Conservation (phyloP, 2,888 invertebrate species). For the Callosobruchus maculatus region DNA sequence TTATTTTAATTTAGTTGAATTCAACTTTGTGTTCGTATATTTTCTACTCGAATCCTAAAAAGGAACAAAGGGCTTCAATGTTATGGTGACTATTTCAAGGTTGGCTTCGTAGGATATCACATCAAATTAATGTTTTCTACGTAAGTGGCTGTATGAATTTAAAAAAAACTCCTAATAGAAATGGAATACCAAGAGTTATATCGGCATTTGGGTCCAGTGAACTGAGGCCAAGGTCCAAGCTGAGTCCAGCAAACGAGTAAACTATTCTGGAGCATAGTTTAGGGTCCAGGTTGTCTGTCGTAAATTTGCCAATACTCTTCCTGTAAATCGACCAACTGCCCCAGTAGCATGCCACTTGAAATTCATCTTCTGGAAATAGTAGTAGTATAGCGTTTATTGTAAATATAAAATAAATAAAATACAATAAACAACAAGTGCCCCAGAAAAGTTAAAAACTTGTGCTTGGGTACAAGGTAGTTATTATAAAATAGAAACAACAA, state of each 20-base stretch:
- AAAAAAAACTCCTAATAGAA: background rate
- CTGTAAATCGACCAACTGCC: slow-evolving; percentile 79
- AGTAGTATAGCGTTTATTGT: background rate
- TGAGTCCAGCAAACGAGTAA: slow-evolving; percentile 74
- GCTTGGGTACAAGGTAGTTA: too few relatives aligned
- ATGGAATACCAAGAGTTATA: slow-evolving; percentile 35
- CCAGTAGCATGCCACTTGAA: slow-evolving; percentile 72
- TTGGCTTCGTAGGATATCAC: too few relatives aligned
- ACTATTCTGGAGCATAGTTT: slow-evolving; percentile 76
- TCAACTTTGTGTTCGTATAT: too few relatives aligned
- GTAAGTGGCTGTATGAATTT: background rate
- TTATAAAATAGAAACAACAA: too few relatives aligned
- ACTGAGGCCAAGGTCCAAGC: slow-evolving; percentile 46
- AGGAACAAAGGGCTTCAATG: too few relatives aligned
- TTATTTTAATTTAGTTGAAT: too few relatives aligned
- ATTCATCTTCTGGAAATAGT: background rate
- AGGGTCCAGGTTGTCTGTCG: slow-evolving; percentile 66
- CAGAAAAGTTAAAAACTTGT: too few relatives aligned
- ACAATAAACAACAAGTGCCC: too few relatives aligned
- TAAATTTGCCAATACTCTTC: slow-evolving; percentile 61
- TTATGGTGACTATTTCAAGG: too few relatives aligned
- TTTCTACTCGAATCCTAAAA: too few relatives aligned
- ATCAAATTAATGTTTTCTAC: too few relatives aligned
- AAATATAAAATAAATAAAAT: too few relatives aligned
- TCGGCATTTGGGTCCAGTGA: slow-evolving; percentile 47